A percentile compares a stretch with the other conserved stretches of the same genome.
These are phyloP conservation scores for Crax fasciolata DNA, from an alignment of 2,797 vertebrate genomes.

Conservation along the genomic window DNA sequence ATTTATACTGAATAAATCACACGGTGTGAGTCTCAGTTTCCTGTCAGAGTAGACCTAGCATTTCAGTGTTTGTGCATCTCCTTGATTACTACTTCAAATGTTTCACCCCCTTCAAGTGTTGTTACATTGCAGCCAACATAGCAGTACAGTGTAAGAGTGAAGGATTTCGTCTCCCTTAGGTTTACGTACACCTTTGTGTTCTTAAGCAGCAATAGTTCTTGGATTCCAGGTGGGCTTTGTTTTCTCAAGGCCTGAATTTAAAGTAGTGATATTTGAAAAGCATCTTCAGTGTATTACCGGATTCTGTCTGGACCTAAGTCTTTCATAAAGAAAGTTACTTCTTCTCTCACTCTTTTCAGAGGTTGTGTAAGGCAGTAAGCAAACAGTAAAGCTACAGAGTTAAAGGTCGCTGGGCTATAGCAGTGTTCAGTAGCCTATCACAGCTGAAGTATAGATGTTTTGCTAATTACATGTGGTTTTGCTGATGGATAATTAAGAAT, in stretches of 20 bases:
- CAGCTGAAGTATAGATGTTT: neutral
- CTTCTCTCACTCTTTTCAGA: neutral
- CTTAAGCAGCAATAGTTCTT: neutral
- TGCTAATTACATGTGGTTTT: neutral
- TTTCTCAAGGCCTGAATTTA: neutral
- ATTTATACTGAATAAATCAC: neutral
- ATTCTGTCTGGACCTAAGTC: neutral
- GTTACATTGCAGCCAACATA: neutral
- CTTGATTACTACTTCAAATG: neutral
- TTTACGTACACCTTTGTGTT: neutral
- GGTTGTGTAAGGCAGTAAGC: neutral
- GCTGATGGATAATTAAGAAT: neutral
- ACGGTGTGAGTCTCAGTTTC: neutral
- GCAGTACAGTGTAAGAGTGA: neutral
- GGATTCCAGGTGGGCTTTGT: neutral
- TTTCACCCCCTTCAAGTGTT: neutral
- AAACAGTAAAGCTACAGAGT: neutral
- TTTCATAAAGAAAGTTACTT: neutral
- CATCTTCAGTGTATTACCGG: neutral
- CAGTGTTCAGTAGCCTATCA: neutral
- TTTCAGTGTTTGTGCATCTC: neutral
- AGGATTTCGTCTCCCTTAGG: neutral
- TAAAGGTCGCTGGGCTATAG: neutral
- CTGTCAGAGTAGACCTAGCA: neutral
- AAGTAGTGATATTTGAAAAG: neutral